A percentile compares a stretch with the other conserved stretches of the same genome.
Evolutionary conservation across 2,113 vertebrate species (phyloP).

Genomic region (Cyrtonyx montezumae): DNA sequence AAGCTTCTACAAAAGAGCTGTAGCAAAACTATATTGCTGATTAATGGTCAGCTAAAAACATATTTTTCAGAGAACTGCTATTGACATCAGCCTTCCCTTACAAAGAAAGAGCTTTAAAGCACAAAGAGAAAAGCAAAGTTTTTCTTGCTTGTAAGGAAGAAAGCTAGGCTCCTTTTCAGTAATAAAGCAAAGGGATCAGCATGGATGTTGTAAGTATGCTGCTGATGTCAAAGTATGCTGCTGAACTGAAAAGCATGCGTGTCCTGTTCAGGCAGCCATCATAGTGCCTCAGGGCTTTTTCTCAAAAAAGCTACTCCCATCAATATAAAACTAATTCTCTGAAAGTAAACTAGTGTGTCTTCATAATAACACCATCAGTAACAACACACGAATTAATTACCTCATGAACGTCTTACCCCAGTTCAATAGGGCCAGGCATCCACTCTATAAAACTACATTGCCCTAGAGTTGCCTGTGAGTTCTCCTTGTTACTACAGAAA

Average conservation of each 20-base stretch:
- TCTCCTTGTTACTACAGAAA: neutral
- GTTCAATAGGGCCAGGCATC: neutral
- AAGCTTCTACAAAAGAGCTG: neutral
- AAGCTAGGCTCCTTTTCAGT: neutral
- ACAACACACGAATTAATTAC: neutral
- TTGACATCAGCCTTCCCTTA: neutral
- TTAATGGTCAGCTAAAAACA: neutral
- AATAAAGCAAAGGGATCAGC: neutral
- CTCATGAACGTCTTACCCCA: neutral
- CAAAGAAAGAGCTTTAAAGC: neutral
- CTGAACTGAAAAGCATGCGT: neutral
- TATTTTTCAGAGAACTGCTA: neutral
- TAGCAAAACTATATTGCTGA: neutral
- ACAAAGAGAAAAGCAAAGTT: neutral
- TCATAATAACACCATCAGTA: neutral
- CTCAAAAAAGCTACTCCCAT: neutral
- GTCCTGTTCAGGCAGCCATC: neutral
- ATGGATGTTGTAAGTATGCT: neutral
- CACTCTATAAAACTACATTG: neutral
- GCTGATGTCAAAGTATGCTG: neutral
- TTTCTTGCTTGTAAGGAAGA: neutral
- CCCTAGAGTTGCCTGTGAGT: neutral
- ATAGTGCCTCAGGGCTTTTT: neutral
- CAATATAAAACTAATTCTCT: neutral
- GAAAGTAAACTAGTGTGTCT: neutral